phyloP scores from a whole-genome alignment of 2,888 invertebrate species.

The Drosophila prostipennis region DNA sequence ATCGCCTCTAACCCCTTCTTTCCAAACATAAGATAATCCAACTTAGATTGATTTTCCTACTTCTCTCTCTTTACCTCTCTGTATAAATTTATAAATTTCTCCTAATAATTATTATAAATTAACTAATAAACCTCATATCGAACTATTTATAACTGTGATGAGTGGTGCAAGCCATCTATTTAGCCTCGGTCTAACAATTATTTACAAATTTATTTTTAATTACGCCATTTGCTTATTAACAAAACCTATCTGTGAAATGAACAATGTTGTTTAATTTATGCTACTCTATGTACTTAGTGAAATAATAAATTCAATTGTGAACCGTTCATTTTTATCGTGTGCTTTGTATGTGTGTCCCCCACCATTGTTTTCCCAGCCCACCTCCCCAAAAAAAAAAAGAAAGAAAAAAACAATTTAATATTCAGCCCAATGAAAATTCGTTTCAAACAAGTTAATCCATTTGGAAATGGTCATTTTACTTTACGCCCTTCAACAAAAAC shows the following conservation, averaged over 20 bases:
- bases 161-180: slow-evolving; percentile 20
- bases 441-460: slow-evolving; percentile 17
- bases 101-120: slow-evolving; percentile 38
- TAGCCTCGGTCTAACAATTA: slow-evolving; percentile 30
- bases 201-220: slow-evolving; percentile 27
- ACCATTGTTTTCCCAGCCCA: slow-evolving; percentile 5
- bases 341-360: slow-evolving; percentile 36
- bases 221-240: slow-evolving; percentile 32
- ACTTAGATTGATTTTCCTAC: slow-evolving; percentile 22
- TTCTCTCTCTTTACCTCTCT: slow-evolving; percentile 30
- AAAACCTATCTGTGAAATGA: slow-evolving; percentile 25
- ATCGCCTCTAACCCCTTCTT: slow-evolving; percentile 25
- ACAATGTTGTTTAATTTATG: slow-evolving; percentile 27
- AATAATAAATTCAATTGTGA: slow-evolving; percentile 33
- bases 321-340: slow-evolving; percentile 33
- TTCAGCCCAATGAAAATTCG: background rate
- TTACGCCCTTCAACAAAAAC: slow-evolving; percentile 10
- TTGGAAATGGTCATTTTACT: slow-evolving; percentile 30
- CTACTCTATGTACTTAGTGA: slow-evolving; percentile 41
- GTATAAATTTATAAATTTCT: slow-evolving; percentile 36
- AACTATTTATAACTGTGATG: slow-evolving; percentile 45
- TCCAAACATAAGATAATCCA: slow-evolving; percentile 15
- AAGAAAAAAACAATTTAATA: background rate
- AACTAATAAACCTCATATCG: slow-evolving; percentile 42
- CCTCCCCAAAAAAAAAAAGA: background rate